Evolutionary conservation across 2,888 invertebrate species (phyloP).

Genomic region (Ornithoptera priamus): DNA sequence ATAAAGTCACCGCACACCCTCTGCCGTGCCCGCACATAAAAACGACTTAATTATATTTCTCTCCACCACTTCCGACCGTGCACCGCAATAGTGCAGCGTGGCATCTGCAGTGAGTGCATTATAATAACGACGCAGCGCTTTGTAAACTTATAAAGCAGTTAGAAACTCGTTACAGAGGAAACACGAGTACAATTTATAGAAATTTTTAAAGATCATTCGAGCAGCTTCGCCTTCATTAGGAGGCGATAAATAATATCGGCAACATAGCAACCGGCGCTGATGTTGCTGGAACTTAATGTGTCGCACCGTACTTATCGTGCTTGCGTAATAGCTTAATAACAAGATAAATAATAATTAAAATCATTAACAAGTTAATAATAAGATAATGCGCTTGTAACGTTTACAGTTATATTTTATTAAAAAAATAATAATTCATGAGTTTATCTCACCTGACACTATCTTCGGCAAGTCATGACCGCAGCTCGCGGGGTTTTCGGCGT

Average conservation of each 20-base stretch:
- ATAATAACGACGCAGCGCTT: conserved; percentile 35
- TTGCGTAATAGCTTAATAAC: too few species aligned
- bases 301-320: too few species aligned
- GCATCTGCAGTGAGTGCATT: conserved; percentile 35
- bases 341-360: too few species aligned
- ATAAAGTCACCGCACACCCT: conserved; percentile 55
- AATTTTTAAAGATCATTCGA: conserved; percentile 1
- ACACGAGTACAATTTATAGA: conserved; percentile 1
- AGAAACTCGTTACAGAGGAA: conserved; percentile 14
- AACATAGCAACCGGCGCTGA: too few species aligned
- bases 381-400: too few species aligned
- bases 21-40: conserved; percentile 68
- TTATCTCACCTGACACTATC: conserved; percentile 66
- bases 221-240: conserved; percentile 4
- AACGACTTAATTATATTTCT: conserved; percentile 70
- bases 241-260: background rate
- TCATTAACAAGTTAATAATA: too few species aligned
- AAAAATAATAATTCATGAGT: too few species aligned
- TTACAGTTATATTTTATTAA: too few species aligned
- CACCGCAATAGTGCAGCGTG: conserved; percentile 33
- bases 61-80: conserved; percentile 37
- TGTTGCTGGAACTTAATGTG: too few species aligned
- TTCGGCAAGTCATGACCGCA: conserved; percentile 63
- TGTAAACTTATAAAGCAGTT: conserved; percentile 22
- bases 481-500: conserved; percentile 51